Base-by-base conservation (phyloP, 2,888 invertebrate genomes). In the Drosophila rellima region DNA sequence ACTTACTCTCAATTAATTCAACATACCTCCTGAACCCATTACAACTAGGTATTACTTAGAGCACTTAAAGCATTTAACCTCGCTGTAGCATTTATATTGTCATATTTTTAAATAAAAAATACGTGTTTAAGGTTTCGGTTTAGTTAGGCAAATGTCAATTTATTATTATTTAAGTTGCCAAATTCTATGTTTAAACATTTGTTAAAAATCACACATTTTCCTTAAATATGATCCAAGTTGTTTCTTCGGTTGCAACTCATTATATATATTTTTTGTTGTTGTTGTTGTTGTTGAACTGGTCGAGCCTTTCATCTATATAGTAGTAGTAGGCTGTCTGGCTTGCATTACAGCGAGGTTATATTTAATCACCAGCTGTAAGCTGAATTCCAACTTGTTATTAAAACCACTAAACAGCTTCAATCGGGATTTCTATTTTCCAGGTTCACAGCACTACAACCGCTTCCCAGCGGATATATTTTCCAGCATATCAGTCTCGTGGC, bases 381-480 rank as follows among this genome's bases (percentile, higher is more conserved):
- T 54, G 13, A 64, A 65, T 65, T 71, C 48, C 60, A 20, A 66
- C 40, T 45, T 18, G 55, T 78, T 67, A 74, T 74, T 78, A 60
- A 78, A 73, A 20, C 44, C 42, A 10, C 56, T 52, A 52, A 64
- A 20, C 74, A 45, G 39, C 56, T 54, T 48, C 66, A 61, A 39
- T 59, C 55, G 51, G 15, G 66, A 20, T 56, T 61, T 54, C 26
- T 47, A 13, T 26, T 60, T 26, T 17, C 42, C 42, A 20, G 15
- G 52, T 39, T 15, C 10, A 33, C 18, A n/a, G 39, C n/a, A n/a
- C n/a, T n/a, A n/a, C n/a, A n/a, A 47, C 26, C 45, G 17, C 37
- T 60, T 11, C 26, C 42, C 6, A 15, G 18, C 39, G 33, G 18
- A 20, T 56, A 4, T 15, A 48, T 18, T 64, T 54, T 48, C 18